Base-by-base conservation (phyloP, 2,888 invertebrate species). In the Podotricha telesiphe region DNA sequence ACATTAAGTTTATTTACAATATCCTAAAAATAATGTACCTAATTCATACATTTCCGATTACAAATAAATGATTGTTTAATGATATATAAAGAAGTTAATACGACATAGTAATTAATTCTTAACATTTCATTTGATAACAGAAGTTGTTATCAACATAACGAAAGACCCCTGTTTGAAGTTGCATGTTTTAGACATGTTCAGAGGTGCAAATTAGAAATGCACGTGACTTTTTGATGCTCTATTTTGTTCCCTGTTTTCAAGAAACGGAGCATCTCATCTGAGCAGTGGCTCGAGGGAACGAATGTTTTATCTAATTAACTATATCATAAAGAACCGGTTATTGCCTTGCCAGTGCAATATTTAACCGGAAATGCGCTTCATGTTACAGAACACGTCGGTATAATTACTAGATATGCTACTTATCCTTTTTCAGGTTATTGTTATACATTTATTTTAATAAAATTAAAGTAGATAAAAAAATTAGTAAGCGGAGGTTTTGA, bases 291-390 rank as follows among this genome's bases (percentile, higher is more conserved):
- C 88, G 79, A 73, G 91, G 89, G 91, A 91, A 86, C 84, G 83
- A 90, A 90, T 90, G 89, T 88, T 88, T 83, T 84, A 87, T 86
- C 89, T 90, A 91, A 91, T 91, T 91, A 91, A 89, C 86, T 90
- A 89, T 88, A 91, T 90, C 87, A 90, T 91, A 91, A 90, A 88
- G 83, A 83, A 80, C 82, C 79, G 84, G 86, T 84, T 89, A 90
- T 88, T 90, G 86, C 87, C 83, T 86, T 86, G 86, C 85, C 85
- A 80, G 77, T 79, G 76, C 81, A 81, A 80, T 82, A 81, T 80
- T 82, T 86, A 87, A 87, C 86, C 84, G 84, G 82, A 84, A 86
- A 82, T 83, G 80, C 81, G 37, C 66, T 66, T 58, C 56, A 66
- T 28, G 42, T 56, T 56, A 66, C 66, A 62, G 58, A 17, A 66